Percentiles rank a stretch among this genome's conserved stretches.
phyloP scores from a whole-genome alignment of 2,113 vertebrate species.

The Sorex fumeus region DNA sequence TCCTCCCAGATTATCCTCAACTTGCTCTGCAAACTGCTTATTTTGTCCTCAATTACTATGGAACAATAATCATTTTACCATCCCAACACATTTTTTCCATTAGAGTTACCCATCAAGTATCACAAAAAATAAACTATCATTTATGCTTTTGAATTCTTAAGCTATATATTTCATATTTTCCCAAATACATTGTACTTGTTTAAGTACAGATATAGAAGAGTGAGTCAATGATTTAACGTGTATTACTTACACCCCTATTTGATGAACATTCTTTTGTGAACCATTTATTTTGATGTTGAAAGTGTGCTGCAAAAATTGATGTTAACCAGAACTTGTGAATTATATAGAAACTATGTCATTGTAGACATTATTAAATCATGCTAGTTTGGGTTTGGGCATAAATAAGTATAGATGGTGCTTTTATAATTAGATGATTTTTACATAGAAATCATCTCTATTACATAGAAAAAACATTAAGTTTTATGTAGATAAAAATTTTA shows the following conservation, averaged over 20 bases:
- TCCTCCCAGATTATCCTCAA: background rate
- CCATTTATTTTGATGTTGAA: background rate
- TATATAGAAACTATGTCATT: background rate
- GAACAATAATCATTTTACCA: background rate
- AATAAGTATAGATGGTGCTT: no score
- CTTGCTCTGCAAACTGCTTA: no score
- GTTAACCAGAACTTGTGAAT: background rate
- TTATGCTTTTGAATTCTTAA: background rate
- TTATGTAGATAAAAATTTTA: no score
- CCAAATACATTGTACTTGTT: background rate
- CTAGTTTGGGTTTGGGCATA: no score
- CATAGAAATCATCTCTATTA: no score
- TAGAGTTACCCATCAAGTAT: background rate
- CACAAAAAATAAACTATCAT: background rate
- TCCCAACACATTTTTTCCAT: background rate
- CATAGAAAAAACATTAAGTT: no score
- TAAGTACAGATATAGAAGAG: no score
- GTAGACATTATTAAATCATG: background rate
- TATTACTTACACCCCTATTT: background rate
- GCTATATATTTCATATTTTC: background rate
- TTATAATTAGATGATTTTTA: no score
- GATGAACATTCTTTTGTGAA: background rate
- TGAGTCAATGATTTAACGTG: no score
- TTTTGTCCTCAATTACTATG: no score
- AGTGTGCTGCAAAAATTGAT: background rate